phyloP scores from a whole-genome alignment of 2,888 invertebrate genomes.

The Serrognathus titanus region DNA sequence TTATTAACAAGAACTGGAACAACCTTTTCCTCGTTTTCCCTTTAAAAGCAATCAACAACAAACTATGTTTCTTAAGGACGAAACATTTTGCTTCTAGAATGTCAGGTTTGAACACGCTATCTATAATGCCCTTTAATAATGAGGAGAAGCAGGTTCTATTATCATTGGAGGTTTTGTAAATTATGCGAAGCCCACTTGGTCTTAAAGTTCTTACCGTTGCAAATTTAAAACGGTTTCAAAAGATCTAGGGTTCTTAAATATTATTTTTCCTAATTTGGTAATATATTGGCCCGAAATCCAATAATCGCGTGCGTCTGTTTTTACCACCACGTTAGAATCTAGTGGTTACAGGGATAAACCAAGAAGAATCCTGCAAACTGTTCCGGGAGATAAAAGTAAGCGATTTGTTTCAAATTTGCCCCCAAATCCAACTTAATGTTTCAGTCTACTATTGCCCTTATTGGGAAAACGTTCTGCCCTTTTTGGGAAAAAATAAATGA shows the following conservation, averaged over 20 bases:
- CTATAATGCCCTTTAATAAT: too few species aligned
- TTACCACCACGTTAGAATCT: slow-evolving; percentile 62
- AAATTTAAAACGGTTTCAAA: not conserved
- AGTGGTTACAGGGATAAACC: slow-evolving; percentile 55
- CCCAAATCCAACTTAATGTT: not conserved
- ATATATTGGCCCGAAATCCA: slow-evolving; percentile 60
- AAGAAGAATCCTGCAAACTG: slow-evolving; percentile 57
- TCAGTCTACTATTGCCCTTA: slow-evolving; percentile 33
- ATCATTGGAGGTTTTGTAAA: too few species aligned
- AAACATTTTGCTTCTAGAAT: too few species aligned
- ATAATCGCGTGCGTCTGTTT: slow-evolving; percentile 70
- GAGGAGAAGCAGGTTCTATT: too few species aligned
- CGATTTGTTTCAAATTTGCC: slow-evolving; percentile 32
- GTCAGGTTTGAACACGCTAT: too few species aligned
- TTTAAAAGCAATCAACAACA: too few species aligned
- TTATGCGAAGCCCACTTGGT: not conserved
- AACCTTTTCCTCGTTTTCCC: too few species aligned
- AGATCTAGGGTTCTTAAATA: slow-evolving; percentile 1
- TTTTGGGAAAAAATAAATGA: slow-evolving; percentile 43
- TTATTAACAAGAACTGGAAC: too few species aligned
- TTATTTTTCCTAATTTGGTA: too few species aligned
- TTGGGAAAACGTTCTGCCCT: slow-evolving; percentile 38
- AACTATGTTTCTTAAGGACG: too few species aligned
- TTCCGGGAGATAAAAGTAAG: slow-evolving; percentile 58
- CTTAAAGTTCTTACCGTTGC: not conserved